Base-by-base conservation (phyloP, 2,113 vertebrate species). In the Perca fluviatilis region DNA sequence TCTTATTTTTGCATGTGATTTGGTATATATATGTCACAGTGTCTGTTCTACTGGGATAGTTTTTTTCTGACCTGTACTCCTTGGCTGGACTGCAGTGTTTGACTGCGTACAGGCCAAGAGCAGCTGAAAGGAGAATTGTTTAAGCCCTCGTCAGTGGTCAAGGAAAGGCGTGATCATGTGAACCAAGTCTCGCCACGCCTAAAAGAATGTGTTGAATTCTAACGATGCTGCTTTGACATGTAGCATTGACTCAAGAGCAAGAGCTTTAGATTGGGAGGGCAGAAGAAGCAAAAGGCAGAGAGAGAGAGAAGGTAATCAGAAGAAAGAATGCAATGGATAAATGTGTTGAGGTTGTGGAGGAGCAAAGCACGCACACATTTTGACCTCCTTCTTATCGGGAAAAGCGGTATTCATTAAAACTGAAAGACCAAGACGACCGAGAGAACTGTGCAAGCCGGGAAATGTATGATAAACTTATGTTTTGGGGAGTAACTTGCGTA, bases 151-250 rank as follows among this genome's bases (percentile, higher is more conserved):
- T 90, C 87, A 81, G 90, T 62, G 63, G 86, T 84, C 77, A 93
- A 88, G 83, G 76, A 88, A 78, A 85, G 67, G 83, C 79, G 65
- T 83, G 82, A 88, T 95, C 93, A 94, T 95, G 94, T 92, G 92
- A 93, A 93, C 83, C 68, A 68, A 91, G 90, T 79, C 85, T 89
- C n/a, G 91, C 94, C 91, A 89, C 84, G 88, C 82, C 87, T n/a
- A 90, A 88, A 94, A 92, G 94, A 96, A 95, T 96, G 95, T 94
- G 94, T 95, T 94, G 94, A 95, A 96, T 96, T 93, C 86, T 85
- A 95, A 92, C 86, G 80, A 94, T 90, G 92, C 78, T 66, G 90
- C 92, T 95, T 95, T 93, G 93, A 93, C 95, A 89, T 93, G 90
- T 87, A n/a, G 89, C 94, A 94, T 95, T 94, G 95, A 96, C 93